Conservation (phyloP, 2,888 invertebrate genomes). For the Leucoma salicis region DNA sequence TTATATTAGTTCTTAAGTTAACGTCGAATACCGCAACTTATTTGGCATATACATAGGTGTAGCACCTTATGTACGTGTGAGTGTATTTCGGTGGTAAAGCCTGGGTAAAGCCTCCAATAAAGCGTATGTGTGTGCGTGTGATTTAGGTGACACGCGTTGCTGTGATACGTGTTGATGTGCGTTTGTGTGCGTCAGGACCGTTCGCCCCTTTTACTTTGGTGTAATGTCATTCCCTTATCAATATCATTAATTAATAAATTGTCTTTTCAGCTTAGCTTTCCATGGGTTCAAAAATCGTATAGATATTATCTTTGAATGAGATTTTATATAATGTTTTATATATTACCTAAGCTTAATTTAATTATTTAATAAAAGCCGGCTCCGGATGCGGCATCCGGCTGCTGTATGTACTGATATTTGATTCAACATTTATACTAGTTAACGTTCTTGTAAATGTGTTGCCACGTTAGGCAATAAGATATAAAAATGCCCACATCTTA, state of each 20-base stretch:
- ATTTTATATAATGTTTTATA: neutral
- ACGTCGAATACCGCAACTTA: conserved; percentile 77
- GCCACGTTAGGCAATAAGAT: too few species aligned
- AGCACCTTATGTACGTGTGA: conserved; percentile 51
- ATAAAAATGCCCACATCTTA: too few species aligned
- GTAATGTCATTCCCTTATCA: conserved; percentile 37
- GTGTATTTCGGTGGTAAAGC: conserved; percentile 62
- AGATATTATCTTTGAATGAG: neutral
- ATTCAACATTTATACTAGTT: too few species aligned
- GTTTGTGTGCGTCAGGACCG: conserved; percentile 35
- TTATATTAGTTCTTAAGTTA: conserved; percentile 81
- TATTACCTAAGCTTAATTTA: neutral
- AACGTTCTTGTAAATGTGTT: too few species aligned
- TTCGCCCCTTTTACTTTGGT: conserved; percentile 47
- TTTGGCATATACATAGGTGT: conserved; percentile 74
- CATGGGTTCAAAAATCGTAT: conserved; percentile 19
- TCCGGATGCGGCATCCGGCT: too few species aligned
- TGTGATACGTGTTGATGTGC: conserved; percentile 27
- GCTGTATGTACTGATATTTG: too few species aligned
- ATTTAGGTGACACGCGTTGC: conserved; percentile 45
- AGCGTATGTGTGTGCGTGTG: conserved; percentile 36
- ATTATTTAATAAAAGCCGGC: too few species aligned
- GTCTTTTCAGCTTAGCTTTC: conserved; percentile 24
- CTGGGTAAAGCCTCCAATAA: conserved; percentile 51
- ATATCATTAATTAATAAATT: conserved; percentile 31